Percentiles rank a stretch among this genome's conserved stretches.
These are phyloP conservation scores for Smutsia gigantea DNA, from an alignment of 2,797 vertebrate genomes.

Conservation along the genomic window DNA sequence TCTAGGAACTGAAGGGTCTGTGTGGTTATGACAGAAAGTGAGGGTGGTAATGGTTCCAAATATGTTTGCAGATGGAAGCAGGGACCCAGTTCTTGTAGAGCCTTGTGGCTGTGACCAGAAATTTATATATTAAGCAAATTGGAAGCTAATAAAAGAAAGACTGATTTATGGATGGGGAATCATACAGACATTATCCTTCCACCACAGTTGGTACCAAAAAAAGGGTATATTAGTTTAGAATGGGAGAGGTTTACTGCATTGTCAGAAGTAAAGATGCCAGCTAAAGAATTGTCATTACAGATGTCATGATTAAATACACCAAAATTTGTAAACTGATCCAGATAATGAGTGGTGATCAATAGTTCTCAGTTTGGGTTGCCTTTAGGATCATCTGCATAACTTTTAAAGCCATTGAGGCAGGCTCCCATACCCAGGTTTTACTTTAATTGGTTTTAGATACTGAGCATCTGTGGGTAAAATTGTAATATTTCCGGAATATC, in stretches of 20 bases:
- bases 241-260: conserved; percentile 18
- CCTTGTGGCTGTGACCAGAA: background rate
- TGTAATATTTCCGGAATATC: too few species aligned
- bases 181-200: background rate
- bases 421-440: background rate
- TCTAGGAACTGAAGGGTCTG: background rate
- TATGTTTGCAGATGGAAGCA: background rate
- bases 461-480: too few species aligned
- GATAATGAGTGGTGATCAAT: background rate
- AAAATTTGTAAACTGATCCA: background rate
- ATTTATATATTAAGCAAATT: conserved; percentile 4
- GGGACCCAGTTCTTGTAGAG: background rate
- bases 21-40: background rate
- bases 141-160: background rate
- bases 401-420: background rate
- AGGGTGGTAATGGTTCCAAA: background rate
- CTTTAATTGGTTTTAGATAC: background rate
- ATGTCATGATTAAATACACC: background rate
- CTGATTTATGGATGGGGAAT: background rate
- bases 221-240: background rate
- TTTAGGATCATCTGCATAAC: background rate
- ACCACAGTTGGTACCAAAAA: background rate
- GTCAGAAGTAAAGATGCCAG: background rate
- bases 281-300: background rate
- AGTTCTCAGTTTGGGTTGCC: background rate